Conservation (phyloP, 2,888 invertebrate species). For the Drosophila dives region DNA sequence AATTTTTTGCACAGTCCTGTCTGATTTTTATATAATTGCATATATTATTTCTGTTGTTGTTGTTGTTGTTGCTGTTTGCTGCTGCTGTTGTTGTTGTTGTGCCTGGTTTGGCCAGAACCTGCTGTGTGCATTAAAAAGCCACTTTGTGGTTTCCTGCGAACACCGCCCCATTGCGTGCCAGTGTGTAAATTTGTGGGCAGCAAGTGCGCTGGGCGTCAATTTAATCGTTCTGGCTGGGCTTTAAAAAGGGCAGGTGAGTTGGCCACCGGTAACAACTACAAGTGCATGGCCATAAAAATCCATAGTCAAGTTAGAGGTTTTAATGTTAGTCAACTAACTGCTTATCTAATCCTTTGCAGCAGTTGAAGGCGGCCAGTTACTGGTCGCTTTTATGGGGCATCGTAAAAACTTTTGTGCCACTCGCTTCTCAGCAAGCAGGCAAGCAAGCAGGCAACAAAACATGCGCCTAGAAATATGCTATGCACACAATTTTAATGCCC, state of each 20-base stretch:
- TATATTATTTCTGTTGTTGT: conserved; percentile 38
- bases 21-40: conserved; percentile 77
- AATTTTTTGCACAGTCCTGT: conserved; percentile 39
- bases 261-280: conserved; percentile 53
- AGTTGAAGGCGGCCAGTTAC: conserved; percentile 56
- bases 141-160: conserved; percentile 77
- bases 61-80: conserved; percentile 32
- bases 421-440: conserved; percentile 47
- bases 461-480: conserved; percentile 78
- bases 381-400: conserved; percentile 67
- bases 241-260: conserved; percentile 48
- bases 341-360: conserved; percentile 77
- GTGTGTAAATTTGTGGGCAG: conserved; percentile 70
- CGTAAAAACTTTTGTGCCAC: conserved; percentile 75
- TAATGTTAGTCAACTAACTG: conserved; percentile 45
- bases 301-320: conserved; percentile 30
- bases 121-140: conserved; percentile 80
- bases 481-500: conserved; percentile 73
- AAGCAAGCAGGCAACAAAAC: conserved; percentile 44
- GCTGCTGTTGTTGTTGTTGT: conserved; percentile 20
- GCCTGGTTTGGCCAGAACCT: conserved; percentile 52
- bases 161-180: conserved; percentile 68
- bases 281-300: conserved; percentile 73
- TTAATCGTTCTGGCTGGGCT: conserved; percentile 49
- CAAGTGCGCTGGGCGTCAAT: conserved; percentile 33